Base-by-base conservation (phyloP, 2,113 vertebrate species). In the Mormyrus iriodes region DNA sequence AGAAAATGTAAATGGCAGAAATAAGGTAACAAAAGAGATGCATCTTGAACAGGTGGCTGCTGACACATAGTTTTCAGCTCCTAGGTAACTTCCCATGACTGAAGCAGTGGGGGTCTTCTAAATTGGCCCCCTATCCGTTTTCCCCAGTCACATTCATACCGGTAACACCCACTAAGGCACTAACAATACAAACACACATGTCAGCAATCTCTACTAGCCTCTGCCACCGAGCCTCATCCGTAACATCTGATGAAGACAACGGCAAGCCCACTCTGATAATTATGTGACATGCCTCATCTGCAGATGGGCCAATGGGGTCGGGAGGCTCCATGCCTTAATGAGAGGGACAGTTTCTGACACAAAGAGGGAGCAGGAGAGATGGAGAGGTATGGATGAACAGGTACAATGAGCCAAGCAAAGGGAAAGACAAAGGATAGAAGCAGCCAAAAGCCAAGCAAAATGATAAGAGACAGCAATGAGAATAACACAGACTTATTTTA, bases 231-330 rank as follows among this genome's bases (percentile, higher is more conserved):
- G 92, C 92, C 92, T 90, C 91, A 95, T 94, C 92, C 93, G 95
- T 96, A 96, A 96, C 95, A 94, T 93, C 94, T 94, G 93, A 95
- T 94, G 95, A 94, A 93, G 92, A 93, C 95, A 95, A 95, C 93
- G 10, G 91, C 94, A 94, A 94, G 94, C 94, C 92, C 91, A 94
- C 94, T 95, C 73, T 96, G 93, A 96, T 95, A 95, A 96, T 95
- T 94, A 95, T 94, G 94, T 95, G 93, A 95, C 95, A 95, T 94
- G 94, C 94, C 90, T 95, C 95, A 95, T 94, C 95, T 95, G 93
- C 90, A 92, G 93, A 89, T 91, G 82, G 92, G 93, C 92, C 93
- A 92, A 92, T 94, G 93, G 95, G 93, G 92, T 92, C 94, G 90
- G 91, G 90, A 92, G 93, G 93, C 92, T 92, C 91, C 90, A 87